Percentiles rank a stretch among this genome's conserved stretches.
These are phyloP conservation scores for Temnothorax unifasciatus DNA, from an alignment of 2,888 invertebrate genomes.

Conservation along the genomic window DNA sequence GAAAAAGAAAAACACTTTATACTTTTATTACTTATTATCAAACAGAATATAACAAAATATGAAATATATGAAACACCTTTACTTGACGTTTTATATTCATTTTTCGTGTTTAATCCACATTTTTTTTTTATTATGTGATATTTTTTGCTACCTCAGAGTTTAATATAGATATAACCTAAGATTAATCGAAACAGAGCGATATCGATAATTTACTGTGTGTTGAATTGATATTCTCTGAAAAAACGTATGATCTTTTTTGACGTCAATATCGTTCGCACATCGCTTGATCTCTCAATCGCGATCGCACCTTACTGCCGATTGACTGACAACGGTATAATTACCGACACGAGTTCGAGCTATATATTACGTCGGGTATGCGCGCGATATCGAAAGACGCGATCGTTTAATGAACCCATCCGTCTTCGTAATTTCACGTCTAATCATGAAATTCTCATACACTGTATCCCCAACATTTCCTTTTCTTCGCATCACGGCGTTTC, in stretches of 20 bases:
- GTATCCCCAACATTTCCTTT: conserved; percentile 36
- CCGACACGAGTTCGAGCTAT: conserved; percentile 63
- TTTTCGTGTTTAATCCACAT: background rate
- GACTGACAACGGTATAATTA: conserved; percentile 78
- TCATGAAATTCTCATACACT: conserved; percentile 31
- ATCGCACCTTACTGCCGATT: conserved; percentile 68
- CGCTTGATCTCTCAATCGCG: conserved; percentile 78
- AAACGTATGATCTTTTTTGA: conserved; percentile 34
- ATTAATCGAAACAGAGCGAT: background rate
- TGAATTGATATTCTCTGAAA: background rate
- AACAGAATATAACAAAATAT: background rate
- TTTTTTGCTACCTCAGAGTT: background rate
- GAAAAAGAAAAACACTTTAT: background rate
- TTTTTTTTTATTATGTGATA: background rate
- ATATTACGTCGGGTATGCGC: conserved; percentile 62
- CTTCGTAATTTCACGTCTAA: conserved; percentile 62
- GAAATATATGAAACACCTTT: background rate
- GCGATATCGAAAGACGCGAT: conserved; percentile 63
- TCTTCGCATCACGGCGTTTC: conserved; percentile 13
- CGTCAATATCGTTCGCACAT: conserved; percentile 53
- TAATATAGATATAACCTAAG: background rate
- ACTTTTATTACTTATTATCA: conserved; percentile 6
- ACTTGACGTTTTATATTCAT: background rate
- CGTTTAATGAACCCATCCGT: conserved; percentile 64
- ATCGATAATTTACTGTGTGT: conserved; percentile 9